Evolutionary conservation across 2,888 invertebrate genomes (phyloP).

Genomic region (Stenodera caucasica): DNA sequence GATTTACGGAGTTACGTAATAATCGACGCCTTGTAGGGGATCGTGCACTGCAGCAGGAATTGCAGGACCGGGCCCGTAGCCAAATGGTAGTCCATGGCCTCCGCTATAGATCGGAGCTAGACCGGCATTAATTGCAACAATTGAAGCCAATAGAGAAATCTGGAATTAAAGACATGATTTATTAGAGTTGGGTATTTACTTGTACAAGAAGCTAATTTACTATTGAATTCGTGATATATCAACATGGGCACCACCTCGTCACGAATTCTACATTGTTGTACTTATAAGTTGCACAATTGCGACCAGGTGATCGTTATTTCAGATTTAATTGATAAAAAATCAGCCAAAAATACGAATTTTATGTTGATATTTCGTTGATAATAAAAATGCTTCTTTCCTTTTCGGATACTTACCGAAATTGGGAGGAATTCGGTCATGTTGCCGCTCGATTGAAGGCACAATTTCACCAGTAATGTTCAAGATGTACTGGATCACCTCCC

Average conservation of each 20-base stretch:
- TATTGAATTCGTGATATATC: constrained; percentile 31
- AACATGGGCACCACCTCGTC: constrained; percentile 27
- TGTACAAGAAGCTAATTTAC: background rate
- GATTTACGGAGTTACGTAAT: constrained; percentile 26
- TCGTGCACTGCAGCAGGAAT: constrained; percentile 18
- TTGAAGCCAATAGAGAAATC: constrained; percentile 29
- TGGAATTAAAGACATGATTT: constrained; percentile 15
- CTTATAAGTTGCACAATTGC: background rate
- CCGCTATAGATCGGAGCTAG: constrained; percentile 25
- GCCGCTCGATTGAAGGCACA: background rate
- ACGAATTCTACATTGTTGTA: constrained; percentile 14
- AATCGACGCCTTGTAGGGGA: constrained; percentile 29
- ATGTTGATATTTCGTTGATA: too few relatives aligned
- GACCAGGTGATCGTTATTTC: background rate
- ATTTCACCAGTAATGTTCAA: background rate
- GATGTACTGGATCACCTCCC: background rate
- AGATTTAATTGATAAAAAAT: too few relatives aligned
- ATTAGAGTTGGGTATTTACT: background rate
- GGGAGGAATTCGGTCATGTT: background rate
- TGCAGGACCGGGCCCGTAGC: constrained; percentile 5
- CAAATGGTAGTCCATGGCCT: constrained; percentile 25
- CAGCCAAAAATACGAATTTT: too few relatives aligned
- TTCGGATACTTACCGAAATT: background rate
- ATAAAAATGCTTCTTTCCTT: too few relatives aligned
- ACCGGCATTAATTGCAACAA: constrained; percentile 22